Conservation (phyloP, 2,888 invertebrate species). For the Penaeus monodon region DNA sequence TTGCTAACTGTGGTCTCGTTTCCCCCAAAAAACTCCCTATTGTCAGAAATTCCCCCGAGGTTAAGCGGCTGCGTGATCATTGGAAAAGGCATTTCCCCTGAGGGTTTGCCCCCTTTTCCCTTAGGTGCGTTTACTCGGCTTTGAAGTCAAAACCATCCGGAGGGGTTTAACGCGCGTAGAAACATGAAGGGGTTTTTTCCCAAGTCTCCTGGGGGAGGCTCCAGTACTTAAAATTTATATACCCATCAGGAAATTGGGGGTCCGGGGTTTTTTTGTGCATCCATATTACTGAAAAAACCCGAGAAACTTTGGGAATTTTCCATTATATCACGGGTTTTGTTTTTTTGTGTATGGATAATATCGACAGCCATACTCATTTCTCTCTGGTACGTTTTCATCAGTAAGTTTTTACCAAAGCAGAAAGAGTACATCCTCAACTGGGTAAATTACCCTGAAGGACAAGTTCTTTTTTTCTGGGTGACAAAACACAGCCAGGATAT, state of each 20-base stretch:
- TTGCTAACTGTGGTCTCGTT: conserved; percentile 28
- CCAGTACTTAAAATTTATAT: conserved; percentile 31
- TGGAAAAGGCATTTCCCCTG: not conserved
- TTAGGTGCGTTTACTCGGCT: conserved; percentile 4
- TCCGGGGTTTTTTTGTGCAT: not conserved
- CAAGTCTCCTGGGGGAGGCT: conserved; percentile 22
- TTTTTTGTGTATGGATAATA: not conserved
- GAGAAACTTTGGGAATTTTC: conserved; percentile 38
- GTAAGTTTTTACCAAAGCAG: conserved; percentile 30
- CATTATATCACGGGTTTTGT: not conserved
- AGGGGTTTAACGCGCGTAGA: not conserved
- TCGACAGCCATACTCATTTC: conserved; percentile 6
- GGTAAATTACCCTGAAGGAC: conserved; percentile 28
- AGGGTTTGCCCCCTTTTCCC: conserved; percentile 30
- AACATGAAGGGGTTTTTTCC: conserved; percentile 24
- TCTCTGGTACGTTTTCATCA: conserved; percentile 41
- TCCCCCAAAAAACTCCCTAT: conserved; percentile 24
- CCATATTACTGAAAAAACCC: conserved; percentile 11
- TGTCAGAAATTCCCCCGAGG: conserved; percentile 15
- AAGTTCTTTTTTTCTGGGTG: conserved; percentile 31
- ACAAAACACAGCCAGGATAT: conserved; percentile 24
- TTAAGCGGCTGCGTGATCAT: conserved; percentile 6
- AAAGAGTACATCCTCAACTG: not conserved
- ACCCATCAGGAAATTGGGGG: not conserved
- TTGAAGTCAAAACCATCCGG: conserved; percentile 1